phyloP scores from a whole-genome alignment of 2,113 vertebrate genomes.

The Melanerpes aurifrons region DNA sequence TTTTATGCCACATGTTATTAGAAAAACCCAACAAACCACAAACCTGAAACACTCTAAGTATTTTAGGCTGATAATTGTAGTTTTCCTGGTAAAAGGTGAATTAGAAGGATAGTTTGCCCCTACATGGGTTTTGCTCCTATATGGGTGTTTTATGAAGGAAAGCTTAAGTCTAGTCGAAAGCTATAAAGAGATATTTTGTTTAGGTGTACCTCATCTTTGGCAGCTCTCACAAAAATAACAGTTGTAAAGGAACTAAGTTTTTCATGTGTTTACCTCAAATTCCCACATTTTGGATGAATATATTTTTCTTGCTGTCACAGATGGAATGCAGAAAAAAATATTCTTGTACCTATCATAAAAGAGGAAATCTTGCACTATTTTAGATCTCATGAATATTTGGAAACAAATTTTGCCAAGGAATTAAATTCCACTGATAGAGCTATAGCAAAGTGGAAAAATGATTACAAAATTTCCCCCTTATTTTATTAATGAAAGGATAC shows the following conservation, averaged over 20 bases:
- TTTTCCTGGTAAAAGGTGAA: neutral
- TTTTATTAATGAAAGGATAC: neutral
- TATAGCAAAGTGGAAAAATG: neutral
- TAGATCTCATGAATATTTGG: neutral
- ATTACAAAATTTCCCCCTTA: neutral
- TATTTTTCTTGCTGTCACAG: neutral
- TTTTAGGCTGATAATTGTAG: neutral
- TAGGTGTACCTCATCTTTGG: neutral
- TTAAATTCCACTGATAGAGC: neutral
- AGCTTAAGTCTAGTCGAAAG: neutral
- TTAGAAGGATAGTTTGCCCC: neutral
- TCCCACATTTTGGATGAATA: neutral
- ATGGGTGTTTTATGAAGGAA: neutral
- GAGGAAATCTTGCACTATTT: neutral
- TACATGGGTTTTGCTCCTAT: neutral
- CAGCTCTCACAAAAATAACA: neutral
- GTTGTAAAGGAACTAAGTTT: neutral
- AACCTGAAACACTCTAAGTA: fast-evolving
- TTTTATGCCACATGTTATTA: neutral
- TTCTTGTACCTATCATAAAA: neutral
- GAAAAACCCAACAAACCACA: neutral
- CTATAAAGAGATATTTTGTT: neutral
- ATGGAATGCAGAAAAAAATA: neutral
- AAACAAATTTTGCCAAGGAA: neutral
- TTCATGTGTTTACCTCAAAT: neutral